Evolutionary conservation across 37 sponge, comb jelly and placozoan species (phyloP).

Genomic region (Dysidea cf. avara): DNA sequence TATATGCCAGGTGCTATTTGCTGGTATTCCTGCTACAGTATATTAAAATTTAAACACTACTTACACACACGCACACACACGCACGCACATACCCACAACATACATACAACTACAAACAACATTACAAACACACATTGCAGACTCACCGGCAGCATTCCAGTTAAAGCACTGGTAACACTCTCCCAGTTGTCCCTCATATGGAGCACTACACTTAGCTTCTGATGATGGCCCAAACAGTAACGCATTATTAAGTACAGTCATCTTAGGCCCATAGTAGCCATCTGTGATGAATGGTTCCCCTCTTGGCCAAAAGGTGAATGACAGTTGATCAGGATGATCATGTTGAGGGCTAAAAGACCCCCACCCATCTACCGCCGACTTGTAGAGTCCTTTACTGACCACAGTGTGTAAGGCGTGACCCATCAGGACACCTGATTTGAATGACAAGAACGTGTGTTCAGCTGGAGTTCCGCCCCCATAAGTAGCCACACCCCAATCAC

Average conservation of each 20-base stretch:
- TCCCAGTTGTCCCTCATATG: conserved; percentile 36
- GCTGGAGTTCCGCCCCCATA: conserved; percentile 28
- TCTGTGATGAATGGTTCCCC: conserved; percentile 41
- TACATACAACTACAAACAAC: too few species aligned
- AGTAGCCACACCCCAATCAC: conserved; percentile 36
- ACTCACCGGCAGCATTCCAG: conserved; percentile 21
- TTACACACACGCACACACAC: too few species aligned
- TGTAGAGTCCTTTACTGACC: conserved; percentile 8
- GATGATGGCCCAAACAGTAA: conserved; percentile 27
- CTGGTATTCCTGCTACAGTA: too few species aligned
- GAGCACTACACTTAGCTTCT: conserved; percentile 12
- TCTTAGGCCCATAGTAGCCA: conserved; percentile 31
- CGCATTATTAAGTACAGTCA: conserved; percentile 33
- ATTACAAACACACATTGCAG: too few species aligned
- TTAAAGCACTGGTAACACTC: conserved; percentile 42
- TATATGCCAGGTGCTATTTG: too few species aligned
- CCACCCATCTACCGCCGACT: conserved; percentile 8
- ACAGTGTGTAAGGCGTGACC: conserved; percentile 19
- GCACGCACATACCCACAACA: too few species aligned
- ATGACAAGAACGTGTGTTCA: conserved; percentile 17
- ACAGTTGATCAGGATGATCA: conserved; percentile 41
- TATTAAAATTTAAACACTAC: too few species aligned
- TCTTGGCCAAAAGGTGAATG: conserved; percentile 34
- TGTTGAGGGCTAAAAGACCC: conserved; percentile 34
- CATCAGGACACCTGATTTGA: conserved; percentile 23